Evolutionary conservation across 2,888 invertebrate species (phyloP), one percentile per base, ranked within the genome.

Genomic region (Aleiodes testaceus): DNA sequence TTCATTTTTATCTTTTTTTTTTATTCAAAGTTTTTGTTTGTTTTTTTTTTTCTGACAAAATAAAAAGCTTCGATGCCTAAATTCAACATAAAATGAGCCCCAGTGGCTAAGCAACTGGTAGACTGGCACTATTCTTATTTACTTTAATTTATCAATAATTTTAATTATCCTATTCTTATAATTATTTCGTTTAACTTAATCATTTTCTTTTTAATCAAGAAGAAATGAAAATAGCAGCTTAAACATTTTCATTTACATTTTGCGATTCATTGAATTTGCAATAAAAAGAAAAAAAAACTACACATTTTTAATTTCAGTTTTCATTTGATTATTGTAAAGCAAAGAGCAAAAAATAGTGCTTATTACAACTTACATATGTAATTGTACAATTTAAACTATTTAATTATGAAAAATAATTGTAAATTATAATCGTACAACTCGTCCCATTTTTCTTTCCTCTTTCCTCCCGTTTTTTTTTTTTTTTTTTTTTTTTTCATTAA

Each of bases 351-450:
- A 42, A 59, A 42, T 55, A 36, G 59, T 59, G 59, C 59, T 59
- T 59, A 50, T 50, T 50, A 50, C 50, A 50, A 50, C 50, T 50
- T 50, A 50, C 50, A 50, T 20, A 16, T 18, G 50, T 50, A 50
- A 50, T 50, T 50, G 18, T 42, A 69, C 50, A 36, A 61, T n/a
- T 61, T 26, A 61, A 55, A 47, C 44, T 30, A 6, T 55, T 69
- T n/a, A 69, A 63, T 50, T 42, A 18, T 69, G 49, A 63, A 69
- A 69, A 69, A 68, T 59, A 55, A 68, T 55, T 47, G 9, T 44
- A 47, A 59, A 59, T 42, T 42, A 20, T 53, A 59, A 59, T 16
- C 12, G 36, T 36, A 2, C 14, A 49, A 14, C 59, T 36, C 36
- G 9, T 36, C 36, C 16, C 14, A 44, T 12, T 64, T 64, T 20